A percentile compares a stretch with the other conserved stretches of the same genome.
Evolutionary conservation across 2,888 invertebrate genomes (phyloP).

Genomic region (Nowickia ferox): DNA sequence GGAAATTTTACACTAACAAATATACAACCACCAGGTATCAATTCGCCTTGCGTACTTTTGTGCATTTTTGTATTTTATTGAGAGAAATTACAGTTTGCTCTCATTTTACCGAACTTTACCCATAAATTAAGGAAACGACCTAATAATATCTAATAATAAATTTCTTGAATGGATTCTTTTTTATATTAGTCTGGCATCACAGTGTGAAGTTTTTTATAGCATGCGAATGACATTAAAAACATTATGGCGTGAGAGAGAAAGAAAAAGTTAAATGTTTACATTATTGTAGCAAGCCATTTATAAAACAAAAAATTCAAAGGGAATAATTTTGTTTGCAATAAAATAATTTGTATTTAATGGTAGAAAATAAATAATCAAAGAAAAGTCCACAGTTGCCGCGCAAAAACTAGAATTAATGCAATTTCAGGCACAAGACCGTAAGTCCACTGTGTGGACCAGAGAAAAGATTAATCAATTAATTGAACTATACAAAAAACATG

Average conservation of each 20-base stretch:
- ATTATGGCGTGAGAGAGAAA: slow-evolving; percentile 63
- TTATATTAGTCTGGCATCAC: neutral
- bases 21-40: too few species aligned
- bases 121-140: too few species aligned
- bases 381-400: neutral
- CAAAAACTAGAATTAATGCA: neutral
- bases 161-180: too few species aligned
- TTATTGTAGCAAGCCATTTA: slow-evolving; percentile 59
- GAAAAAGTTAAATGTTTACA: slow-evolving; percentile 35
- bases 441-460: slow-evolving; percentile 78
- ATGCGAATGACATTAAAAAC: slow-evolving; percentile 53
- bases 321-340: slow-evolving; percentile 44
- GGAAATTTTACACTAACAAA: too few species aligned
- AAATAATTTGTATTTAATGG: slow-evolving; percentile 34
- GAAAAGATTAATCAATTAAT: slow-evolving; percentile 80
- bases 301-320: slow-evolving; percentile 11
- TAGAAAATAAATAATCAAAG: slow-evolving; percentile 56
- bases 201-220: slow-evolving; percentile 25
- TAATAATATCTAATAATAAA: too few species aligned
- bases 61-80: too few species aligned
- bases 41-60: too few species aligned
- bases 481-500: slow-evolving; percentile 78
- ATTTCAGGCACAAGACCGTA: slow-evolving; percentile 57
- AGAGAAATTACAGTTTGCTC: too few species aligned
- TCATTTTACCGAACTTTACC: too few species aligned